Percentiles rank a stretch among this genome's conserved stretches.
Evolutionary conservation across 1,140 invertebrate genomes (phyloP).

Genomic region (Carposina sasakii): DNA sequence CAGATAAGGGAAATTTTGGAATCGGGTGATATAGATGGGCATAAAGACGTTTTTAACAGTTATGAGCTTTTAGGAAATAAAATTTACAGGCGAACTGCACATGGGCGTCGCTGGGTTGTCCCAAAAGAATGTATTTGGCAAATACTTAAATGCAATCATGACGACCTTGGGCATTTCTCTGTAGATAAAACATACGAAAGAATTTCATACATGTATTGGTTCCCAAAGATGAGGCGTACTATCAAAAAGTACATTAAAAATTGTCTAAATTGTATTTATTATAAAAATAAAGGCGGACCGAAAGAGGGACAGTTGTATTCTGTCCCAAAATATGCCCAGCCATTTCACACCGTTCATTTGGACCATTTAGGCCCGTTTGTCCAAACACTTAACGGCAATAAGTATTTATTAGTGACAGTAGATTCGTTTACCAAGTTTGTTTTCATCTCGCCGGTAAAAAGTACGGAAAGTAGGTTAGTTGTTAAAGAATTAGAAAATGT

Average conservation of each 20-base stretch:
- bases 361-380: constrained; percentile 9
- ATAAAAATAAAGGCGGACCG: constrained; percentile 9
- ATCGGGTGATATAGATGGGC: not conserved
- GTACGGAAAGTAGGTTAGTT: not conserved
- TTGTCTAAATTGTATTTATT: constrained; percentile 16
- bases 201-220: constrained; percentile 18
- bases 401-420: constrained; percentile 3
- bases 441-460: not conserved
- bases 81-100: not conserved
- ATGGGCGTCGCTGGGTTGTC: not conserved
- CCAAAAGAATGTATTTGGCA: constrained; percentile 1
- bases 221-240: constrained; percentile 13
- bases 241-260: constrained; percentile 15
- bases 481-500: not conserved
- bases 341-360: constrained; percentile 5
- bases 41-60: not conserved
- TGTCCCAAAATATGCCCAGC: not conserved
- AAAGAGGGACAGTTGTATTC: constrained; percentile 8
- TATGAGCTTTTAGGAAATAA: not conserved
- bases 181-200: constrained; percentile 3
- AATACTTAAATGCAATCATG: not conserved
- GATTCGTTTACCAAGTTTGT: constrained; percentile 8
- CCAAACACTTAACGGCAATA: not conserved
- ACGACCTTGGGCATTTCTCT: constrained; percentile 7
- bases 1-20: constrained; percentile 2